Base-by-base conservation (phyloP, 2,113 vertebrate species). In the Paracanthobrama guichenoti region DNA sequence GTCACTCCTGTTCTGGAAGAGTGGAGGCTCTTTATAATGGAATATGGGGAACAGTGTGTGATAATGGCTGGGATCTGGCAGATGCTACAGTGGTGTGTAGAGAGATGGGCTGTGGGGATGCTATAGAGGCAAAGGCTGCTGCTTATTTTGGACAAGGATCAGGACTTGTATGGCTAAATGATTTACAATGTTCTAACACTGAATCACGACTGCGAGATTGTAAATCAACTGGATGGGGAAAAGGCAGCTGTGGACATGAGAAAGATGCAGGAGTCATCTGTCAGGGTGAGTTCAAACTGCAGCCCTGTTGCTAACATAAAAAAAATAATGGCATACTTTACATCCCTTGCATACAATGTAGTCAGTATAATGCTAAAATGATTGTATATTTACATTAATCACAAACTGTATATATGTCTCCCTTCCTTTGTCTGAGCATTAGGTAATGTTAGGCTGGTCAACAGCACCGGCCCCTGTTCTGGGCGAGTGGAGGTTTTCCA, bases 211-310 rank as follows among this genome's bases (percentile, higher is more conserved):
- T 86, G 73, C 28, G 1, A 31, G 13, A 12, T 8, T 86, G 85
- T 57, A 8, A 9, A 20, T 69, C 72, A 59, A n/a, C 4, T 10
- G 75, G 26, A 55, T 71, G 24, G 44, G 64, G 85, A 42, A 69
- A 9, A 22, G 13, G 2, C 14, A 67, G 5, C 59, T 84, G 82
- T 26, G 73, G 42, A 12, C 82, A 84, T 60, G 46, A 8, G 6
- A 39, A 82, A 55, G 85, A 82, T 53, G 80, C 80, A 20, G 46
- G 81, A 35, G 85, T 86, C 18, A 72, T 79, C 12, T 86, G 85
- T 79, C 44, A 46, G 13, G 28, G 74, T 83, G 46, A 64, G 80
- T 26, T 13, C 4, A 12, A 79, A 79, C 11, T 55, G 50, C 46
- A 48, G 46, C 13, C 46, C 14, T 48, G 46, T 48, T 48, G 3